Base-by-base conservation (phyloP, 1,140 invertebrate genomes). In the Chymomyza costata region DNA sequence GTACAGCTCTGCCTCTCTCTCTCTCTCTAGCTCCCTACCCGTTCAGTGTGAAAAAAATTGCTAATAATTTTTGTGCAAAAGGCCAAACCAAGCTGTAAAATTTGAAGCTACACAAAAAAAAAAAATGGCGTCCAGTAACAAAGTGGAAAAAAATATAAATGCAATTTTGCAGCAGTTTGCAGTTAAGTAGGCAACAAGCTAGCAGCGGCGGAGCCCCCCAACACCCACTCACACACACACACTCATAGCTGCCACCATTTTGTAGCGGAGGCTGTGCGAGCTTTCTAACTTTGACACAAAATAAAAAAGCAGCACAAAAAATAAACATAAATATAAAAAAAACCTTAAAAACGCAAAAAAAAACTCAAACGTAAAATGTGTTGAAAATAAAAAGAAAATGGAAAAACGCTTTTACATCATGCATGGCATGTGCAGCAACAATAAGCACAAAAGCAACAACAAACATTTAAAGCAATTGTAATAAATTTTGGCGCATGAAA, bases 51-150 rank as follows among this genome's bases (percentile, higher is more conserved):
- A 47, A 60, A 46, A 50, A 50, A 64, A 64, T 56, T 50, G 41
- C 61, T 64, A 64, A 64, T 64, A 64, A 64, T 60, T 64, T 56
- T 60, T 41, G 16, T 40, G 40, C 21, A 5, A 5, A 8, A 25
- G 21, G 21, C 21, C 15, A 30, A 49, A 44, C 48, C 43, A 44
- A n/a, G 15, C 30, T n/a, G 44, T 47, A 25, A 37, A 41, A 62
- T 53, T 62, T 54, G 30, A 37, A 16, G n/a, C n/a, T n/a, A n/a
- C n/a, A n/a, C 21, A 43, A 25, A 30, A 15, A 30, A 21, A 16
- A 25, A 45, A 14, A 31, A 14, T 38, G 17, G 43, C 37, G 16
- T 41, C 25, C 14, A 46, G 18, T 55, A 55, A 43, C 54, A 47
- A 47, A 48, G 14, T 43, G 16, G 8, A 11, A 10, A 49, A 43